A percentile compares a stretch with the other conserved stretches of the same genome.
phyloP scores from a whole-genome alignment of 2,797 vertebrate genomes.

The Sebastes nivosus region DNA sequence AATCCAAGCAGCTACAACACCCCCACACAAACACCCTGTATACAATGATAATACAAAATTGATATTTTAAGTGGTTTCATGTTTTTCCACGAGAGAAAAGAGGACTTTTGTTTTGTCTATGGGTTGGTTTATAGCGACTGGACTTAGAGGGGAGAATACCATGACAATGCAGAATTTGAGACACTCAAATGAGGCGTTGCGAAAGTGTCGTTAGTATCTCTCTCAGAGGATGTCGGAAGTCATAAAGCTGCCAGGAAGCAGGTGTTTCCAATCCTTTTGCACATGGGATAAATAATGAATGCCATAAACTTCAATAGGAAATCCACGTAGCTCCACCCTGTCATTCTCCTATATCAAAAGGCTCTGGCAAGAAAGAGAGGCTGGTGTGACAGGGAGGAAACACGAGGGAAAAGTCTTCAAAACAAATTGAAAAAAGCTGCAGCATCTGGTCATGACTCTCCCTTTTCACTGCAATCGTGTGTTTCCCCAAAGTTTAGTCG shows the following conservation, averaged over 20 bases:
- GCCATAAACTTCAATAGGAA: slow-evolving; percentile 31
- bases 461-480: slow-evolving; percentile 13
- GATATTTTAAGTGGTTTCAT: not conserved
- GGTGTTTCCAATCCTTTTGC: slow-evolving; percentile 32
- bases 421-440: slow-evolving; percentile 55
- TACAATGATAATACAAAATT: not conserved
- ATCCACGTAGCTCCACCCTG: slow-evolving; percentile 21
- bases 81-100: not conserved
- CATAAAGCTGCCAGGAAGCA: slow-evolving; percentile 21
- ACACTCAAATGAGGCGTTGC: not conserved
- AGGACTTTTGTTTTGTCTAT: not conserved
- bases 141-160: not conserved
- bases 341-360: slow-evolving; percentile 28
- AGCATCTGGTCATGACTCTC: slow-evolving; percentile 55
- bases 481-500: slow-evolving; percentile 38
- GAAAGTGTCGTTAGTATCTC: slow-evolving; percentile 8
- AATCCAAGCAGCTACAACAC: not conserved
- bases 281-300: slow-evolving; percentile 30
- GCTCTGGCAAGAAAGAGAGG: not conserved
- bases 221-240: slow-evolving; percentile 1
- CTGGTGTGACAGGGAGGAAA: slow-evolving; percentile 16
- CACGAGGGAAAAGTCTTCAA: slow-evolving; percentile 25
- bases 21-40: not conserved
- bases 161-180: slow-evolving; percentile 12
- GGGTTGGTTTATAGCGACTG: not conserved